phyloP scores from a whole-genome alignment of 2,113 vertebrate species.

The Rallus limicola region DNA sequence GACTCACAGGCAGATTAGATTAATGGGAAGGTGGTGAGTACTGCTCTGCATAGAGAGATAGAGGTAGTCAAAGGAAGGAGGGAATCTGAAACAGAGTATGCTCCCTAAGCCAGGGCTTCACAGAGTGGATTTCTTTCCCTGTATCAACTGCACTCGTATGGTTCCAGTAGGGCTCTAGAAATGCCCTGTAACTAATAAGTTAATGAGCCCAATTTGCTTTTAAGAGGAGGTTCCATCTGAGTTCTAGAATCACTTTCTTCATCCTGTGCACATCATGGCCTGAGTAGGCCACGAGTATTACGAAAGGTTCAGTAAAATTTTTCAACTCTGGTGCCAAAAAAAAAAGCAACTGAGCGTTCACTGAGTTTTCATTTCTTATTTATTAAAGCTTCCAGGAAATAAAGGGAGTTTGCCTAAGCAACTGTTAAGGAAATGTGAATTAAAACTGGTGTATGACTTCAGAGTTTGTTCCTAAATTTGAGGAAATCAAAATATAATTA shows the following conservation, averaged over 20 bases:
- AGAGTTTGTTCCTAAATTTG: neutral
- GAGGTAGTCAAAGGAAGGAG: neutral
- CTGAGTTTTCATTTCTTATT: neutral
- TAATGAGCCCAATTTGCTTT: neutral
- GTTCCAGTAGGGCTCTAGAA: neutral
- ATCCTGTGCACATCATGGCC: neutral
- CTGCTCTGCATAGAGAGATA: neutral
- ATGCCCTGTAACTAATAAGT: neutral
- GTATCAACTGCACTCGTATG: neutral
- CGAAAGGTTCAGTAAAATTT: neutral
- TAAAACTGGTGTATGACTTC: neutral
- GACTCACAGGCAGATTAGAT: neutral
- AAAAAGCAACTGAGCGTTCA: slow-evolving; percentile 26
- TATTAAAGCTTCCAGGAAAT: slow-evolving; percentile 42
- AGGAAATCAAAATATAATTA: neutral
- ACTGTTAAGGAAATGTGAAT: slow-evolving; percentile 20
- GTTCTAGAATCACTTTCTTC: neutral
- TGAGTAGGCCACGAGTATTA: neutral
- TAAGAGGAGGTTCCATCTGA: neutral
- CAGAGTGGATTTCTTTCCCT: neutral
- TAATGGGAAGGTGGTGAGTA: neutral
- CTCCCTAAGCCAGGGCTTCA: neutral
- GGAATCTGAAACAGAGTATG: neutral
- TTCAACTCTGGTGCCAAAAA: neutral
- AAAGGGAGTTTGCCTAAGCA: neutral